These are phyloP conservation scores for Hoplodrina blanda DNA, from an alignment of 2,888 invertebrate species.

Conservation along the genomic window DNA sequence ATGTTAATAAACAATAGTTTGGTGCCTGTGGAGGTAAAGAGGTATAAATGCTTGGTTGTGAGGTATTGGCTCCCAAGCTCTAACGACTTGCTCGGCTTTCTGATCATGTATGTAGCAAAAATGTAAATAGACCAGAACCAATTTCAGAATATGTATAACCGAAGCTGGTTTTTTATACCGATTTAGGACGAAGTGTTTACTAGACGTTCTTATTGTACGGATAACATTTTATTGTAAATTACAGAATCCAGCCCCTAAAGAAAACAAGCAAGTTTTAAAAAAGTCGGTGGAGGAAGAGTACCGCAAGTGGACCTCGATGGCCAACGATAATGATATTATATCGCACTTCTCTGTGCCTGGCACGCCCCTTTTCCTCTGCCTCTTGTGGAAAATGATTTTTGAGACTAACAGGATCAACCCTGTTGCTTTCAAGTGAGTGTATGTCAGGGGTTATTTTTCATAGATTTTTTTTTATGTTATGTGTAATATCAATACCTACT, in stretches of 20 bases:
- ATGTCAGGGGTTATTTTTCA: slow-evolving; percentile 11
- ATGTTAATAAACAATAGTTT: slow-evolving; percentile 4
- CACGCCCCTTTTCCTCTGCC: slow-evolving; percentile 97
- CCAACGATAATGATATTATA: slow-evolving; percentile 98
- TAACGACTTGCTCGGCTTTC: no score
- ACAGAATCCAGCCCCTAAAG: slow-evolving; percentile 95
- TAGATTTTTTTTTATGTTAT: not conserved
- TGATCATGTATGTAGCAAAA: no score
- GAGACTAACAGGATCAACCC: slow-evolving; percentile 98
- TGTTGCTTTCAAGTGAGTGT: slow-evolving; percentile 96
- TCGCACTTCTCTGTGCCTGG: slow-evolving; percentile 98
- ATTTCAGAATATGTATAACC: no score
- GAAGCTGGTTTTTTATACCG: no score
- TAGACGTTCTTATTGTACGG: no score
- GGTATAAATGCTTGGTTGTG: no score
- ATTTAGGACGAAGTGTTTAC: no score
- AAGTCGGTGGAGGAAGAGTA: slow-evolving; percentile 99
- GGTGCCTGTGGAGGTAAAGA: no score
- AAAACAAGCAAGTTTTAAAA: slow-evolving; percentile 97
- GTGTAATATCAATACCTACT: not conserved
- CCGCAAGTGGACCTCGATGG: slow-evolving; percentile 99
- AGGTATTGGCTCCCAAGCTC: no score
- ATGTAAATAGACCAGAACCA: no score
- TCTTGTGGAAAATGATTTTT: slow-evolving; percentile 98
- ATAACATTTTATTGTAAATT: slow-evolving; percentile 31